Evolutionary conservation across 2,888 invertebrate genomes (phyloP).

Genomic region (Agrochola lota): DNA sequence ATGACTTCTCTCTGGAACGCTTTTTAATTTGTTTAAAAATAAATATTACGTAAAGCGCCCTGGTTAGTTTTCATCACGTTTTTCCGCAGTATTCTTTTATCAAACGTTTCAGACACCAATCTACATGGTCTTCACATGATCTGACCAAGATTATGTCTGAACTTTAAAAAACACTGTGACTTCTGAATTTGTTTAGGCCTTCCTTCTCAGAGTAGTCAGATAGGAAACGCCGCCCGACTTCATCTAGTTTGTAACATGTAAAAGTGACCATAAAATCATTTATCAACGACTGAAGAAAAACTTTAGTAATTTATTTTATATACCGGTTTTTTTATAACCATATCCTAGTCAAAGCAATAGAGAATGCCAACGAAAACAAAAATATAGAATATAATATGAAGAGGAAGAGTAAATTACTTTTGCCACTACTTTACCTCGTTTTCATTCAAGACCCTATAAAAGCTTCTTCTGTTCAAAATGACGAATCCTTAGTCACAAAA

Average conservation of each 20-base stretch:
- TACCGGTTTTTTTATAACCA: neutral
- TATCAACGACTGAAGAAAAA: neutral
- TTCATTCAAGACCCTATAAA: neutral
- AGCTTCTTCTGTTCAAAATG: neutral
- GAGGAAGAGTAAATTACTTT: neutral
- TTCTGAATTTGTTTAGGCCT: too few species aligned
- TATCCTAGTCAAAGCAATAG: neutral
- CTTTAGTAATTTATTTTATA: too few species aligned
- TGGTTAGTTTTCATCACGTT: constrained; percentile 2
- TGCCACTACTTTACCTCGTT: too few species aligned
- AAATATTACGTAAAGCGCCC: constrained; percentile 1
- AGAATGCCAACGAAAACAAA: neutral
- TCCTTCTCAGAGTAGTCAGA: too few species aligned
- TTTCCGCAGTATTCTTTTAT: neutral
- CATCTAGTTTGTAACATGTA: too few species aligned
- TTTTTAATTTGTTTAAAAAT: constrained; percentile 40
- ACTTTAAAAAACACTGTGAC: too few species aligned
- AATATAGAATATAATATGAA: neutral
- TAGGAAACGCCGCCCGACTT: too few species aligned
- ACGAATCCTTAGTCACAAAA: constrained; percentile 13
- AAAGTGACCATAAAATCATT: too few species aligned
- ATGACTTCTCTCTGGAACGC: constrained; percentile 38
- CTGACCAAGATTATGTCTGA: too few species aligned
- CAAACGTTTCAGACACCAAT: too few species aligned
- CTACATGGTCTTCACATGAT: too few species aligned